Conservation (phyloP, 2,113 vertebrate genomes). For the Ctenodactylus gundi region DNA sequence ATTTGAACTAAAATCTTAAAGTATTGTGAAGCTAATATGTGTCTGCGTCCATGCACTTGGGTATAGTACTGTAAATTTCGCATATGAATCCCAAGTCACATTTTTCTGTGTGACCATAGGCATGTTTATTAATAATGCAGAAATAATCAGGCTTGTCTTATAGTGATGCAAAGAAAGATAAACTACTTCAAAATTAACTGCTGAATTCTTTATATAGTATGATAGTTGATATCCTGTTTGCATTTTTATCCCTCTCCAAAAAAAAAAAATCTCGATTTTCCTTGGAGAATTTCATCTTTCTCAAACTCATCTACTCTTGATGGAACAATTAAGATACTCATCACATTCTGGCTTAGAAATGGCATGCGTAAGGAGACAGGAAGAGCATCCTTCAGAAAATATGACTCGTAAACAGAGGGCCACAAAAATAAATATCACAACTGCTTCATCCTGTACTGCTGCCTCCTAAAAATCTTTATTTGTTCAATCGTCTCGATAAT, state of each 20-base stretch:
- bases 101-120: neutral
- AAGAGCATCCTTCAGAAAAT: neutral
- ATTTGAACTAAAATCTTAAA: neutral
- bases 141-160: neutral
- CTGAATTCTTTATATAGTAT: neutral
- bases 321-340: neutral
- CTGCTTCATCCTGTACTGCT: neutral
- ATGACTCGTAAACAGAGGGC: neutral
- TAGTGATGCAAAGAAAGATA: neutral
- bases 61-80: accelerated
- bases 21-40: neutral
- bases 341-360: neutral
- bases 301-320: neutral
- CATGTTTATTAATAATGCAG: neutral
- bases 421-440: accelerated
- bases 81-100: neutral
- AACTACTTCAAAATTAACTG: neutral
- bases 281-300: neutral
- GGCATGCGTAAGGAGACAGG: neutral
- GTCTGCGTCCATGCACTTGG: neutral
- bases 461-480: accelerated
- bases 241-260: neutral
- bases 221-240: neutral
- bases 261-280: neutral
- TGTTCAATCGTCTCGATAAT: no score